A percentile compares a stretch with the other conserved stretches of the same genome.
Conservation (phyloP, 2,797 vertebrate species). For the Clarias fuscus region DNA sequence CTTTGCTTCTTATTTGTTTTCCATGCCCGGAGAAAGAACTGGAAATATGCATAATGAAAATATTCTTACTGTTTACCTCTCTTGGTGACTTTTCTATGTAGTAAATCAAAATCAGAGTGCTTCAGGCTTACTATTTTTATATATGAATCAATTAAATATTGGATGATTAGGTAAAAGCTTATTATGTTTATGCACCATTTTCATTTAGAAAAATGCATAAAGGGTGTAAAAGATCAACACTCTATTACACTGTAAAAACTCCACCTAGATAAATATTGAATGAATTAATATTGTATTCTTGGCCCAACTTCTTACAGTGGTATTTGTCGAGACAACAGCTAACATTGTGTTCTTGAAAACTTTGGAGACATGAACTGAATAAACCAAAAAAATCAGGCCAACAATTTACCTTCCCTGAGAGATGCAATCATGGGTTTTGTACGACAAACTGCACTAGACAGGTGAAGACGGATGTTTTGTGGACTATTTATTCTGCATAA, state of each 20-base stretch:
- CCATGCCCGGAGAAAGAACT: not conserved
- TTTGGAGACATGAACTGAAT: too few relatives aligned
- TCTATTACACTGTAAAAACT: conserved; percentile 1
- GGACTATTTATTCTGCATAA: too few relatives aligned
- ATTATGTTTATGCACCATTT: not conserved
- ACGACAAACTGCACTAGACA: too few relatives aligned
- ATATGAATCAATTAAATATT: conserved; percentile 1
- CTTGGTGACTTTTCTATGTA: not conserved
- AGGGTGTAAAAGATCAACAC: not conserved
- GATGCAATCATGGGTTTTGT: too few relatives aligned
- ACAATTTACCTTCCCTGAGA: too few relatives aligned
- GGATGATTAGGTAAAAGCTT: not conserved
- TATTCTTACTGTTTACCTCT: not conserved
- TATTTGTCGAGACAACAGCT: too few relatives aligned
- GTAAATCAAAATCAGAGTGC: not conserved
- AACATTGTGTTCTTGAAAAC: too few relatives aligned
- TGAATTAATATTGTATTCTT: too few relatives aligned
- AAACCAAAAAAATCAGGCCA: too few relatives aligned
- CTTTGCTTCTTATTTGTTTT: conserved; percentile 16
- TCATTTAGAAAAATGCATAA: conserved; percentile 16
- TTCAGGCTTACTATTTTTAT: not conserved
- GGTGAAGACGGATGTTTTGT: too few relatives aligned
- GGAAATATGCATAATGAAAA: not conserved
- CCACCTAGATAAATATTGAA: too few relatives aligned
- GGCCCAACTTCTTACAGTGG: too few relatives aligned